Conservation (phyloP, 2,113 vertebrate species). For the Cryptoleucopteryx plumbea region DNA sequence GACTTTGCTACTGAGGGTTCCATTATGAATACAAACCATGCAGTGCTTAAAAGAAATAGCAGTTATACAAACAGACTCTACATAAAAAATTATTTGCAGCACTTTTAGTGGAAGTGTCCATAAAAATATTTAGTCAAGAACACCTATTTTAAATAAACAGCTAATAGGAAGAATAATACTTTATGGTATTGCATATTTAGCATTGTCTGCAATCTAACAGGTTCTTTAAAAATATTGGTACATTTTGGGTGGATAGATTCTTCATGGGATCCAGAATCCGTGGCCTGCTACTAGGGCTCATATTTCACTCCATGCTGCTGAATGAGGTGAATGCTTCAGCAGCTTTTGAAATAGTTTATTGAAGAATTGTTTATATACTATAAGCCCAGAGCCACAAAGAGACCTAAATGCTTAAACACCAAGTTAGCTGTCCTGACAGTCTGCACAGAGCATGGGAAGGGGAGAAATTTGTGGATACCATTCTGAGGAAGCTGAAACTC, state of each 20-base stretch:
- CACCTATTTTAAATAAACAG: not conserved
- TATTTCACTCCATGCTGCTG: not conserved
- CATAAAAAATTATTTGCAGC: not conserved
- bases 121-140: not conserved
- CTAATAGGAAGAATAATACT: not conserved
- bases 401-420: not conserved
- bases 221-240: not conserved
- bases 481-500: not conserved
- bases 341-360: not conserved
- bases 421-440: not conserved
- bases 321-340: not conserved
- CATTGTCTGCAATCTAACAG: not conserved
- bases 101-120: not conserved
- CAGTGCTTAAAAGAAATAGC: constrained; percentile 18
- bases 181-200: not conserved
- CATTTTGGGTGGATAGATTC: not conserved
- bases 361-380: not conserved
- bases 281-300: not conserved
- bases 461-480: not conserved
- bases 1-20: constrained; percentile 23
- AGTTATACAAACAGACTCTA: not conserved
- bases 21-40: not conserved
- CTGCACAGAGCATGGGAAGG: not conserved
- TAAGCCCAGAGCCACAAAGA: not conserved
- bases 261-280: not conserved